These are phyloP conservation scores for Eulimnadia texana DNA, from an alignment of 1,140 invertebrate genomes.

Conservation along the genomic window DNA sequence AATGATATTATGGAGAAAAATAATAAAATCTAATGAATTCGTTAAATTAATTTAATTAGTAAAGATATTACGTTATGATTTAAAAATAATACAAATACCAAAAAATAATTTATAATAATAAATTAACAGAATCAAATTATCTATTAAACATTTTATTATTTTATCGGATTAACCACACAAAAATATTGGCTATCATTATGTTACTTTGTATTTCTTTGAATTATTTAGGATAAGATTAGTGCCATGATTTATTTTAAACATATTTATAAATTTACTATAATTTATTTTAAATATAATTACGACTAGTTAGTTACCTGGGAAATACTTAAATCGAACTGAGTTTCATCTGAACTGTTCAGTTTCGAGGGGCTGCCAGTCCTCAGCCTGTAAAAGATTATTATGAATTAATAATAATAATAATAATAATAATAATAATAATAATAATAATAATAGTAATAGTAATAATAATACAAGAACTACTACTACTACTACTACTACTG, in stretches of 20 bases:
- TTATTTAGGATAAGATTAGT: background rate
- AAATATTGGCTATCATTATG: background rate
- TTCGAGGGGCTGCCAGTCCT: background rate
- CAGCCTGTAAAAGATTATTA: background rate
- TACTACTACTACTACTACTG: too few species aligned
- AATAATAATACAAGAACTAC: background rate
- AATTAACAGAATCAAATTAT: too few species aligned
- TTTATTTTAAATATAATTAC: background rate
- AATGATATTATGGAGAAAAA: too few species aligned
- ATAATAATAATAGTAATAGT: background rate
- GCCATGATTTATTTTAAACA: too few species aligned
- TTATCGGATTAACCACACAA: too few species aligned
- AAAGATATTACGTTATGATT: too few species aligned
- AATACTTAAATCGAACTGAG: conserved; percentile 25
- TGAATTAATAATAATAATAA: background rate
- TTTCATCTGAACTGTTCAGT: background rate
- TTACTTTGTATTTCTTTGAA: background rate
- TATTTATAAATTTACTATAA: background rate
- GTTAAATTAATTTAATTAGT: too few species aligned
- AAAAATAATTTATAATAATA: too few species aligned
- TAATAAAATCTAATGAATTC: too few species aligned
- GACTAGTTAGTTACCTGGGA: conserved; percentile 47
- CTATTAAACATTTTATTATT: too few species aligned
- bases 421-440: background rate
- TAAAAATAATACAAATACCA: too few species aligned